Evolutionary conservation across 2,888 invertebrate species (phyloP).

Genomic region (Trypoxylon attenuatum): DNA sequence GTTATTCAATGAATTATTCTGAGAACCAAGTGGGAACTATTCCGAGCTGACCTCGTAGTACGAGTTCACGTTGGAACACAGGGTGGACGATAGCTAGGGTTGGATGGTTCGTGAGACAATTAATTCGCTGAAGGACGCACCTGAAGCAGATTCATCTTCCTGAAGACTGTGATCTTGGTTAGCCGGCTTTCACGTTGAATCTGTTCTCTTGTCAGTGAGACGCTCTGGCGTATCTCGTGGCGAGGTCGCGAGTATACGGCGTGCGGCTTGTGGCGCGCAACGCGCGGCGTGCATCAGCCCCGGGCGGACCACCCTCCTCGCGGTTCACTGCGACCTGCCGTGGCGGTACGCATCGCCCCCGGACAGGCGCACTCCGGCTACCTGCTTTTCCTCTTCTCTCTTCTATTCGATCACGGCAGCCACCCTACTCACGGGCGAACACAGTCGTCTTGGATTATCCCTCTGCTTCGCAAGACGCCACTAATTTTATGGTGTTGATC

Average conservation of each 20-base stretch:
- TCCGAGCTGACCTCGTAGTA: too few relatives aligned
- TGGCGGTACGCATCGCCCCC: slow-evolving; percentile 16
- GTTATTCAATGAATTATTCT: too few relatives aligned
- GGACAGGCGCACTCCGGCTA: slow-evolving; percentile 36
- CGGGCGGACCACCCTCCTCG: slow-evolving; percentile 20
- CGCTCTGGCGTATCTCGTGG: neutral
- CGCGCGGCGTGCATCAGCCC: slow-evolving; percentile 11
- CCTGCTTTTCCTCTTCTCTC: neutral
- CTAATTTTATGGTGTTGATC: too few relatives aligned
- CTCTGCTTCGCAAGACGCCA: too few relatives aligned
- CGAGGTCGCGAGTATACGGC: slow-evolving; percentile 16
- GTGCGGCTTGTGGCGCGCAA: slow-evolving; percentile 18
- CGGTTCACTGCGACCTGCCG: slow-evolving; percentile 8
- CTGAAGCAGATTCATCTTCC: neutral
- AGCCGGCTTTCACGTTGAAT: too few relatives aligned
- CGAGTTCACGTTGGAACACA: too few relatives aligned
- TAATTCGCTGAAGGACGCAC: too few relatives aligned
- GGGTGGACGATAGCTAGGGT: too few relatives aligned
- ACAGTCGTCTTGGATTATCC: too few relatives aligned
- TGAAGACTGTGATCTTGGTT: neutral
- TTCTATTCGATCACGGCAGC: neutral
- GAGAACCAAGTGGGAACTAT: too few relatives aligned
- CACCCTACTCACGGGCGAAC: neutral
- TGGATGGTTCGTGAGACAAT: too few relatives aligned
- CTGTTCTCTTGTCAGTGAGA: neutral